Percentiles rank a stretch among this genome's conserved stretches.
Conservation (phyloP, 1,140 invertebrate species). For the Galleria mellonella region DNA sequence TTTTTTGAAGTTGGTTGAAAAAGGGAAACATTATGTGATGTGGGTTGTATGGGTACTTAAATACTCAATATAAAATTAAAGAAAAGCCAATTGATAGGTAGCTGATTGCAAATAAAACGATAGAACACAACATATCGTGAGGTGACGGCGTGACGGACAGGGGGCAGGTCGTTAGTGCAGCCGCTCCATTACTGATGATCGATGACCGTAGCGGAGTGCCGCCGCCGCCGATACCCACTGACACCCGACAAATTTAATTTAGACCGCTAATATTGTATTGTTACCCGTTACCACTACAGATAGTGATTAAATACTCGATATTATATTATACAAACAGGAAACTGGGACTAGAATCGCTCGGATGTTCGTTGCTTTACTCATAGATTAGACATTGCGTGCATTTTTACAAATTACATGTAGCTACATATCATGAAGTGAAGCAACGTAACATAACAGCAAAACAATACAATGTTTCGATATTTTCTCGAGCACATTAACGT, state of each 20-base stretch:
- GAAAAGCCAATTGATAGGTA: too few relatives aligned
- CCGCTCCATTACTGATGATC: constrained; percentile 56
- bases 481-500: constrained; percentile 42
- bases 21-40: too few relatives aligned
- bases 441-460: constrained; percentile 15
- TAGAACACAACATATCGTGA: constrained; percentile 31
- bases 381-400: too few relatives aligned
- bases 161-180: constrained; percentile 52
- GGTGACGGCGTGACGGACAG: constrained; percentile 24
- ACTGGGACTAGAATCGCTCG: too few relatives aligned
- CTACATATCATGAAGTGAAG: constrained; percentile 14
- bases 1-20: too few relatives aligned
- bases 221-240: constrained; percentile 43
- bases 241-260: constrained; percentile 68
- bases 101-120: constrained; percentile 12
- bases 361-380: too few relatives aligned
- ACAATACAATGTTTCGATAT: constrained; percentile 45
- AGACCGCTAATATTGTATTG: constrained; percentile 40
- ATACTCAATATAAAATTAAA: too few relatives aligned
- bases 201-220: constrained; percentile 49
- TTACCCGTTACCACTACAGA: background rate
- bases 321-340: too few relatives aligned
- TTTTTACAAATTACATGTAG: background rate
- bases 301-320: too few relatives aligned
- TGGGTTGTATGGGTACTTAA: too few relatives aligned